Evolutionary conservation across 2,113 vertebrate genomes (phyloP).

Genomic region (Pungitius pungitius): DNA sequence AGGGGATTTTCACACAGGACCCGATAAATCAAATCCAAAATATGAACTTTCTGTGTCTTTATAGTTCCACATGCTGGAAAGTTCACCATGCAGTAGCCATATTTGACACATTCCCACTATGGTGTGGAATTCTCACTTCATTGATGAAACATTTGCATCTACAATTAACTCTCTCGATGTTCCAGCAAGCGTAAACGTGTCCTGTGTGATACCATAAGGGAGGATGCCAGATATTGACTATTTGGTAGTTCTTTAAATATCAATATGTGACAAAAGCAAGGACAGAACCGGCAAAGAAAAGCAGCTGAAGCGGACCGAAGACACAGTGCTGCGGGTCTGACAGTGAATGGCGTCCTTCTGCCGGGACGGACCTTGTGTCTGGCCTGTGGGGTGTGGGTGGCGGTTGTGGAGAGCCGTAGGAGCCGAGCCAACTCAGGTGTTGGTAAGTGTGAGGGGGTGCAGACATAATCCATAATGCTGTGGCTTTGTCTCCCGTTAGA

Average conservation of each 20-base stretch:
- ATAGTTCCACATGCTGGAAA: background rate
- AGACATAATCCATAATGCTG: background rate
- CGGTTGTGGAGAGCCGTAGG: background rate
- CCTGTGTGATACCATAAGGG: slow-evolving; percentile 43
- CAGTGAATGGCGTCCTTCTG: slow-evolving; percentile 11
- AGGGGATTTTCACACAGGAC: slow-evolving; percentile 53
- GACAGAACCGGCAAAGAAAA: slow-evolving; percentile 44
- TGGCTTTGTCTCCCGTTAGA: slow-evolving; percentile 1
- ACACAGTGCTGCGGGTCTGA: slow-evolving; percentile 10
- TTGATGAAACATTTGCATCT: background rate
- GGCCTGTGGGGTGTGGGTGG: background rate
- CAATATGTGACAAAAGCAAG: slow-evolving; percentile 56
- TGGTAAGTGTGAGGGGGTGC: slow-evolving; percentile 11
- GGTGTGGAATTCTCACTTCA: background rate
- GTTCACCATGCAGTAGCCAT: background rate
- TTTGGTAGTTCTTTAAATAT: slow-evolving; percentile 28
- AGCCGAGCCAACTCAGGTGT: background rate
- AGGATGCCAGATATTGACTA: slow-evolving; percentile 54
- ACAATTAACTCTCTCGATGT: background rate
- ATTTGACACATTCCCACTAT: background rate
- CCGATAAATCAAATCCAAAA: slow-evolving; percentile 17
- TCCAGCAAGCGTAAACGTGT: slow-evolving; percentile 15
- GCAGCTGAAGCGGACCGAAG: slow-evolving; percentile 45
- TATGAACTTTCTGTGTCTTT: background rate
- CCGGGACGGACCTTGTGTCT: slow-evolving; percentile 10